These are phyloP conservation scores for Mechanitis messenoides DNA, from an alignment of 2,888 invertebrate genomes.

Conservation along the genomic window DNA sequence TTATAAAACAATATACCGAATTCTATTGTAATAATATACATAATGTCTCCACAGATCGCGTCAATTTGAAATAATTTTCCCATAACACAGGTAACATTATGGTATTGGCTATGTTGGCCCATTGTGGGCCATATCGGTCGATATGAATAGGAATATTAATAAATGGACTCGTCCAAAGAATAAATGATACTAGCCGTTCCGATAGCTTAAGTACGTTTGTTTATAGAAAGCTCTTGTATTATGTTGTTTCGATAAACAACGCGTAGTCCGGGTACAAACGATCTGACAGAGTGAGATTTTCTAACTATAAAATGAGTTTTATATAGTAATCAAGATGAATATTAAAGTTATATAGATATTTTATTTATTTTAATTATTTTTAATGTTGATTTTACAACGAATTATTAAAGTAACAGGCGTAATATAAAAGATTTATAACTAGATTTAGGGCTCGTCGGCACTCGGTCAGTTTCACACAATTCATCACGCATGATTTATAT, in stretches of 20 bases:
- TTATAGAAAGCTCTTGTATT: slow-evolving; percentile 15
- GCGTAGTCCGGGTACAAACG: slow-evolving; percentile 5
- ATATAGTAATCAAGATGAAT: too few species aligned
- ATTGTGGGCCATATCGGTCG: slow-evolving; percentile 30
- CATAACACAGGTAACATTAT: slow-evolving; percentile 41
- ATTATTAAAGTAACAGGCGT: slow-evolving; percentile 8
- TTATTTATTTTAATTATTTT: too few species aligned
- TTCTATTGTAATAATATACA: slow-evolving; percentile 35
- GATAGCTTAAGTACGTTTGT: slow-evolving; percentile 17
- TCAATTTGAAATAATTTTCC: slow-evolving; percentile 60
- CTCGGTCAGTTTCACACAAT: slow-evolving; percentile 17
- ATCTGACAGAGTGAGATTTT: neutral
- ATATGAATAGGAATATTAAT: slow-evolving; percentile 33
- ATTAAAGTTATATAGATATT: too few species aligned
- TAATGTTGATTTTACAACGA: neutral
- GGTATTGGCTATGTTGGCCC: slow-evolving; percentile 26
- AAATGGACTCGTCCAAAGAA: slow-evolving; percentile 31
- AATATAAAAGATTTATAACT: slow-evolving; percentile 22
- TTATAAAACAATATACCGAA: slow-evolving; percentile 24
- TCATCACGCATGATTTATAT: slow-evolving; percentile 26
- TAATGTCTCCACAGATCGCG: slow-evolving; percentile 37
- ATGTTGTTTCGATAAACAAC: slow-evolving; percentile 10
- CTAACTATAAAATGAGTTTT: neutral
- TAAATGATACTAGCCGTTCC: slow-evolving; percentile 25
- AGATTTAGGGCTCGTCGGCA: slow-evolving; percentile 21